Base-by-base conservation (phyloP, 2,797 vertebrate species). In the Xyrichtys novacula region DNA sequence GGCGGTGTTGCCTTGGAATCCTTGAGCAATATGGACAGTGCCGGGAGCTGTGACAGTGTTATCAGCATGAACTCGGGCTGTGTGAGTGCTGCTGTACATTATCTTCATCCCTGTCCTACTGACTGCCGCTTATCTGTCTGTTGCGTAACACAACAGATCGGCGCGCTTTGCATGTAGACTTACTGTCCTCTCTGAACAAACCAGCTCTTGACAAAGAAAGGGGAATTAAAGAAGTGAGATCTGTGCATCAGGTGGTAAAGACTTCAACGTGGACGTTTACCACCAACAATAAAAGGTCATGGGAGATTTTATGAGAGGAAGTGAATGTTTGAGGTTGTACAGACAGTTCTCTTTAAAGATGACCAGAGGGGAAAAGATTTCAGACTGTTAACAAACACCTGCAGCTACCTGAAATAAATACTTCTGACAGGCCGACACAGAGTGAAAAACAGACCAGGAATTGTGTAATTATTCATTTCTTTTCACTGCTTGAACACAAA, bases 1-100 rank as follows among this genome's bases (percentile, higher is more conserved):
- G 93, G 91, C 43, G 87, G 85, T 78, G 83, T 91, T 87, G 91
- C 95, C 85, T 90, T 91, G 64, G 92, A 94, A 78, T 70, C 95
- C 0, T 74, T 81, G 81, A 91, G 85, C 78, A 87, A 87, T 42
- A 89, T 93, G 85, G 90, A 94, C 84, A 94, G 89, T 65, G 65
- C 92, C 36, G 90, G 95, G 80, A 97, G 96, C 95, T 93, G 88
- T 2, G 95, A 97, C 93, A 96, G 95, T 71, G 93, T 96, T 85
- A 93, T 91, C 91, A 97, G 96, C 91, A 65, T 78, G 1, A 89
- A 94, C 85, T 96, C 97, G 80, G 90, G 79, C 81, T 90, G 40
- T 60, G 94, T 95, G 82, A 94, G 93, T 94, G 73, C 39, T 38
- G 19, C 66, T 39, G 28, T 28, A 38, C 14, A 50, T 39, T 29